Percentiles rank a stretch among this genome's conserved stretches.
phyloP scores from a whole-genome alignment of 1,140 invertebrate genomes.

The Saccostrea glomerata region DNA sequence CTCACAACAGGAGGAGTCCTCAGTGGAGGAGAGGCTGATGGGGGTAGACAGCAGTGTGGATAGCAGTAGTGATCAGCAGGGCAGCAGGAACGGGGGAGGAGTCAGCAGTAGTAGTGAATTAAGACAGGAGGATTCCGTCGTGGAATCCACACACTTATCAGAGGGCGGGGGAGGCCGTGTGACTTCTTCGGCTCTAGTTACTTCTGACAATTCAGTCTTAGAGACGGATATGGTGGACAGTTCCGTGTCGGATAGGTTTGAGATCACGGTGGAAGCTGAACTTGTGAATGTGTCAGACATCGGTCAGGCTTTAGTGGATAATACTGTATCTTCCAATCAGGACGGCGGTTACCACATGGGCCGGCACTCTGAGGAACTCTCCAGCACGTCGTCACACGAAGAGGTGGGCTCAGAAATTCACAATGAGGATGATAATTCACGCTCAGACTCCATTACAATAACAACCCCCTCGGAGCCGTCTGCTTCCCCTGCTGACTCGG shows the following conservation, averaged over 20 bases:
- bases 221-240: slow-evolving; percentile 32
- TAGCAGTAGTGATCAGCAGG: slow-evolving; percentile 49
- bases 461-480: slow-evolving; percentile 12
- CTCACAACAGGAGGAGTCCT: neutral
- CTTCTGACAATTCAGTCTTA: neutral
- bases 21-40: neutral
- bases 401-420: neutral
- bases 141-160: slow-evolving; percentile 48
- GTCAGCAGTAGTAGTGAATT: slow-evolving; percentile 54
- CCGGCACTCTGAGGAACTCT: neutral
- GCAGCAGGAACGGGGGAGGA: neutral
- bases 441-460: slow-evolving; percentile 23
- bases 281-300: slow-evolving; percentile 7
- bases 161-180: slow-evolving; percentile 35
- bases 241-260: slow-evolving; percentile 40
- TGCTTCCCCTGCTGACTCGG: slow-evolving; percentile 7
- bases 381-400: neutral
- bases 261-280: slow-evolving; percentile 44
- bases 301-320: neutral
- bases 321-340: slow-evolving; percentile 17
- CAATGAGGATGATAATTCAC: neutral
- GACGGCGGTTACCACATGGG: neutral
- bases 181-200: neutral
- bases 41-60: slow-evolving; percentile 45
- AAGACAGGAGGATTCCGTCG: neutral